Percentiles rank a stretch among this genome's conserved stretches.
Evolutionary conservation across 1,140 invertebrate species (phyloP).

Genomic region (Achroia grisella): DNA sequence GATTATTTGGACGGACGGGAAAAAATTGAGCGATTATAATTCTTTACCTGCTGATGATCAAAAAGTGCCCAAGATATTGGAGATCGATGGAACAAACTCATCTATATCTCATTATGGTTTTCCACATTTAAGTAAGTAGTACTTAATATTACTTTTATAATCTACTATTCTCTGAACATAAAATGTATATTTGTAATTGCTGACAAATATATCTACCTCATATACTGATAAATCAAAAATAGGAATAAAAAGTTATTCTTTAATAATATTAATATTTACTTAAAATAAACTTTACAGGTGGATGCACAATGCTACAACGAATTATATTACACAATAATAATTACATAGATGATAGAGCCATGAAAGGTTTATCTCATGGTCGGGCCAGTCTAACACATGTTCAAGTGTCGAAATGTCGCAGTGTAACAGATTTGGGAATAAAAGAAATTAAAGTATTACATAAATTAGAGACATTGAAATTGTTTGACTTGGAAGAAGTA

Average conservation of each 20-base stretch:
- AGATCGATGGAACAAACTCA: conserved; percentile 85
- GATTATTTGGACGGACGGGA: conserved; percentile 78
- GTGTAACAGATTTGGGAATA: conserved; percentile 52
- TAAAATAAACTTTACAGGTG: conserved; percentile 35
- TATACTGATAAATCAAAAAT: too few relatives aligned
- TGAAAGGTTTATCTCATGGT: conserved; percentile 50
- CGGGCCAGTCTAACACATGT: conserved; percentile 38
- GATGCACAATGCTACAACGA: conserved; percentile 47
- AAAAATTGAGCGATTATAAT: conserved; percentile 82
- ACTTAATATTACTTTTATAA: conserved; percentile 6
- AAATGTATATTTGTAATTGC: too few relatives aligned
- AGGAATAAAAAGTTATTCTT: too few relatives aligned
- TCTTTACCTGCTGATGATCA: conserved; percentile 71
- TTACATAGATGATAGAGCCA: conserved; percentile 59
- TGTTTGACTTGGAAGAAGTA: conserved; percentile 48
- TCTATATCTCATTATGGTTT: conserved; percentile 87
- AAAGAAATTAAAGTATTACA: conserved; percentile 40
- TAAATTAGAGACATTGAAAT: conserved; percentile 42
- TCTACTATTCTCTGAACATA: too few relatives aligned
- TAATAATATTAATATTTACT: too few relatives aligned
- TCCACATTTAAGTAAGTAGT: conserved; percentile 80
- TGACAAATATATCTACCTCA: too few relatives aligned
- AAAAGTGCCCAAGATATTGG: conserved; percentile 62
- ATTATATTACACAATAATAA: conserved; percentile 55
- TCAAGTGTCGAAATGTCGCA: conserved; percentile 54